Percentiles rank a stretch among this genome's conserved stretches.
Evolutionary conservation across 2,888 invertebrate genomes (phyloP).

Genomic region (Rhimphoctona megacephalus): DNA sequence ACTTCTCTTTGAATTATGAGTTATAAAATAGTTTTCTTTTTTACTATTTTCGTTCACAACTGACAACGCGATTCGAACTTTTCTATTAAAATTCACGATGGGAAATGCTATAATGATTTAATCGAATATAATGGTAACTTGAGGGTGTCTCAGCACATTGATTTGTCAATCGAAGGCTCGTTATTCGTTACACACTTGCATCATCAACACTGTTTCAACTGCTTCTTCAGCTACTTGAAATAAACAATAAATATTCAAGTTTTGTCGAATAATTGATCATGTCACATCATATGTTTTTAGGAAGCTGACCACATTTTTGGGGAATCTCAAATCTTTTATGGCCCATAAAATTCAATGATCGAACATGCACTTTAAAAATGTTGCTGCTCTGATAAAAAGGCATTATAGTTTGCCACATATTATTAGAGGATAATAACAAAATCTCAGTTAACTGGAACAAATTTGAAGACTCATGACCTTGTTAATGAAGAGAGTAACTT

Average conservation of each 20-base stretch:
- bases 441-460: not conserved
- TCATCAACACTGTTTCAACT: not conserved
- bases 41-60: not conserved
- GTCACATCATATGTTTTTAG: no score
- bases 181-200: not conserved
- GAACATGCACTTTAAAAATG: not conserved
- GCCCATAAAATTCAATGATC: not conserved
- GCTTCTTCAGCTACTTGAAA: not conserved
- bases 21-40: slow-evolving; percentile 32
- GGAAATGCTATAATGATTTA: not conserved
- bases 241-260: not conserved
- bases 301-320: not conserved
- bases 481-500: not conserved
- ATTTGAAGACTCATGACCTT: not conserved
- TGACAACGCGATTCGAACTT: not conserved
- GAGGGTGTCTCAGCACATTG: no score
- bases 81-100: not conserved
- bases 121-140: no score
- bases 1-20: slow-evolving; percentile 30
- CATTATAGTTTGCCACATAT: not conserved
- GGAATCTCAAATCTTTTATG: not conserved
- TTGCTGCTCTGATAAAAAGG: not conserved
- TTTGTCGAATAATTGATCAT: not conserved
- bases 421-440: not conserved
- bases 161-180: not conserved